These are phyloP conservation scores for Muscicapa comitata DNA, from an alignment of 2,797 vertebrate genomes.

Conservation along the genomic window DNA sequence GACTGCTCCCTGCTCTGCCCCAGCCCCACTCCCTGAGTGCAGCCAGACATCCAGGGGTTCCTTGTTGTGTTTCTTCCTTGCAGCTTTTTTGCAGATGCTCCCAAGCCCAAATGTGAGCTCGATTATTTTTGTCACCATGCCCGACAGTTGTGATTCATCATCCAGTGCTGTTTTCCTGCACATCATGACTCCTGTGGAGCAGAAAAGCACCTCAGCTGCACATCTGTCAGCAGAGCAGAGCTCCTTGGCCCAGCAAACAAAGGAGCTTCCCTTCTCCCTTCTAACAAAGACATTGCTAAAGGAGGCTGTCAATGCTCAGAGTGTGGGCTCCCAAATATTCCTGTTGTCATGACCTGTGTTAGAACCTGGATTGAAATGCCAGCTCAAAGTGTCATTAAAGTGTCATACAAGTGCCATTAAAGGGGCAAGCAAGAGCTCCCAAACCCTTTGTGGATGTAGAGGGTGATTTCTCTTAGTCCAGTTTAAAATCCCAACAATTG, in stretches of 20 bases:
- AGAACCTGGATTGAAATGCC: background rate
- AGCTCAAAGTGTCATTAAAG: background rate
- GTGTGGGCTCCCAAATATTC: background rate
- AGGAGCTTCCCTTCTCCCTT: background rate
- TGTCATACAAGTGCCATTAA: background rate
- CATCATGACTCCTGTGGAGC: background rate
- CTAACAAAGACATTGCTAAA: background rate
- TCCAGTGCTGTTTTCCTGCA: background rate
- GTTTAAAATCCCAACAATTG: background rate
- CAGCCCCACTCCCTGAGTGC: background rate
- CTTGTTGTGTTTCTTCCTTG: background rate
- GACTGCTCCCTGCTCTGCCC: background rate
- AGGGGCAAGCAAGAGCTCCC: background rate
- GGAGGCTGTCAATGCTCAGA: background rate
- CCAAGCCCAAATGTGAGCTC: background rate
- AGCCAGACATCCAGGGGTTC: background rate
- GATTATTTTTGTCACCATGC: background rate
- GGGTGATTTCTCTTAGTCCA: background rate
- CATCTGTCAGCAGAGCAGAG: background rate
- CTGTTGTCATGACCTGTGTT: background rate
- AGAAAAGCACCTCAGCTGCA: constrained; percentile 9
- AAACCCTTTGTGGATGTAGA: background rate
- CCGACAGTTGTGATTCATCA: background rate
- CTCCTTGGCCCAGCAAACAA: background rate
- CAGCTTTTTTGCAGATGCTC: constrained; percentile 21